Evolutionary conservation across 2,888 invertebrate species (phyloP).

Genomic region (Diarsia brunnea): DNA sequence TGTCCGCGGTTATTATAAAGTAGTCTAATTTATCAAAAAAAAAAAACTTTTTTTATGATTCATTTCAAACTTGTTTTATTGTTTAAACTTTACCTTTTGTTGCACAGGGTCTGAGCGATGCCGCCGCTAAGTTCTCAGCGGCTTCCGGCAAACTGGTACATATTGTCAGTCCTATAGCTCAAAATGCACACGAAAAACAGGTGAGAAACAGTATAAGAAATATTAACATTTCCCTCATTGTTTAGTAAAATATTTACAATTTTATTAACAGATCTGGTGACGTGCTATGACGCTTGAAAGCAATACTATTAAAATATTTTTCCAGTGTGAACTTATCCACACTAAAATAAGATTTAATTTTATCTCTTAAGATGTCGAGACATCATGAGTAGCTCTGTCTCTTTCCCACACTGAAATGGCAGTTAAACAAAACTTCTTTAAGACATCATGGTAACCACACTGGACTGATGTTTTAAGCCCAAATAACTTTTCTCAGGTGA

Average conservation of each 20-base stretch:
- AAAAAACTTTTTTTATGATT: too few relatives aligned
- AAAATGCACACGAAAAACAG: slow-evolving; percentile 65
- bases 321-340: too few relatives aligned
- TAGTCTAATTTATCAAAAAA: too few relatives aligned
- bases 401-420: background rate
- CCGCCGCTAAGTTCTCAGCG: slow-evolving; percentile 71
- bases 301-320: too few relatives aligned
- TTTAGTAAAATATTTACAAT: background rate
- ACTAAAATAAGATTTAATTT: too few relatives aligned
- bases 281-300: background rate
- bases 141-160: slow-evolving; percentile 74
- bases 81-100: background rate
- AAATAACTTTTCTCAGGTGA: background rate
- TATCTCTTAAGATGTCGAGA: too few relatives aligned
- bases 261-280: background rate
- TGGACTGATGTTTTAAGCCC: background rate
- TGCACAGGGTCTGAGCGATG: slow-evolving; percentile 69
- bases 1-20: too few relatives aligned
- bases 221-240: background rate
- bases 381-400: background rate
- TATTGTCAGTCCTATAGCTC: slow-evolving; percentile 65
- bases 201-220: slow-evolving; percentile 46
- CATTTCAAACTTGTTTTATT: too few relatives aligned
- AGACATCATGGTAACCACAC: background rate
- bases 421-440: background rate